phyloP scores from a whole-genome alignment of 2,888 invertebrate species.

The Hirudinaria manillensis region DNA sequence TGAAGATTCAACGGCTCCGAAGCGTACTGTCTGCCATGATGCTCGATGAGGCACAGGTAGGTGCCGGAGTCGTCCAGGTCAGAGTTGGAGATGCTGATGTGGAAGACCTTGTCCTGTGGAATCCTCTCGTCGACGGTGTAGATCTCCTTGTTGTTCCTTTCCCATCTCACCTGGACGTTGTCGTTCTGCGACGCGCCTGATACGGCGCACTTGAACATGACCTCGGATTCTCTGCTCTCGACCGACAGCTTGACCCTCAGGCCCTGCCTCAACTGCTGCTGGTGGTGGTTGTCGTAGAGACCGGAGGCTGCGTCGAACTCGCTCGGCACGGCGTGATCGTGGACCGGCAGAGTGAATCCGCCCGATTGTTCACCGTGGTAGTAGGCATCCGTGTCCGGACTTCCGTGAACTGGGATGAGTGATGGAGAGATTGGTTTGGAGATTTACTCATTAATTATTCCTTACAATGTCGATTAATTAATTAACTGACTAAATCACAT shows the following conservation, averaged over 20 bases:
- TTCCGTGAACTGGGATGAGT: too few species aligned
- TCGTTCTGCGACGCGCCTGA: neutral
- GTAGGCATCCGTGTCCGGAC: too few species aligned
- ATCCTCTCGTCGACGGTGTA: neutral
- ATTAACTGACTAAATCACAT: too few species aligned
- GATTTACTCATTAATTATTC: too few species aligned
- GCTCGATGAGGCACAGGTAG: slow-evolving; percentile 19
- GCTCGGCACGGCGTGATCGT: too few species aligned
- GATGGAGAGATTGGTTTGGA: too few species aligned
- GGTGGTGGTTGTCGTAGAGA: neutral
- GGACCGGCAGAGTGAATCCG: too few species aligned
- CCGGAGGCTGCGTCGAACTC: neutral
- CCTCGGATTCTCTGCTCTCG: neutral
- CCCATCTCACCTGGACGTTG: slow-evolving; percentile 16
- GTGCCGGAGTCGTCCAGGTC: slow-evolving; percentile 5
- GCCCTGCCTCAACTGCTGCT: neutral
- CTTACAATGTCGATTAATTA: too few species aligned
- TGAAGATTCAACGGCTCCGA: too few species aligned
- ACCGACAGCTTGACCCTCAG: neutral
- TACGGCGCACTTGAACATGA: slow-evolving; percentile 14
- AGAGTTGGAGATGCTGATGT: slow-evolving; percentile 15
- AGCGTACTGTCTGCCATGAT: too few species aligned
- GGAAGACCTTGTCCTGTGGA: slow-evolving; percentile 19
- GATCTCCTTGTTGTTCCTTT: slow-evolving; percentile 18
- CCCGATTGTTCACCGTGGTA: too few species aligned